Conservation (phyloP, 1,140 invertebrate genomes). For the Anoplophora glabripennis region DNA sequence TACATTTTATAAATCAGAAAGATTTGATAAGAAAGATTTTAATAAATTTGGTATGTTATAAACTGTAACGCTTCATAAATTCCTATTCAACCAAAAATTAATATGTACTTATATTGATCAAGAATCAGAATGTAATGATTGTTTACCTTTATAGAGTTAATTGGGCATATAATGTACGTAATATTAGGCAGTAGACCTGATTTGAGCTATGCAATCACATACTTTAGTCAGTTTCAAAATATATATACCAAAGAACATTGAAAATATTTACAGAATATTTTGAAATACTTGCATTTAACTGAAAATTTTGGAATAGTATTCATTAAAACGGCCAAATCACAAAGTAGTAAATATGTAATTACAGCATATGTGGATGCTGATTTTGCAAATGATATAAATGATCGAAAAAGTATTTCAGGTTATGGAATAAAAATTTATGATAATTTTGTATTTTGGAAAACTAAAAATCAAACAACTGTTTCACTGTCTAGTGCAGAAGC, state of each 20-base stretch:
- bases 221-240: conserved; percentile 7
- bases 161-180: conserved; percentile 12
- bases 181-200: conserved; percentile 12
- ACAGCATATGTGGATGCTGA: conserved; percentile 14
- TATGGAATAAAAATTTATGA: conserved; percentile 18
- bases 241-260: conserved; percentile 1
- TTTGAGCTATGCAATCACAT: conserved; percentile 5
- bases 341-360: background rate
- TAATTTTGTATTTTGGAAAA: conserved; percentile 25
- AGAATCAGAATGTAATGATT: too few relatives aligned
- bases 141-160: conserved; percentile 4
- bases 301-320: background rate
- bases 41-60: too few relatives aligned
- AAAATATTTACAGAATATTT: conserved; percentile 8
- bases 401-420: conserved; percentile 27
- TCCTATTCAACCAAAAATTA: too few relatives aligned
- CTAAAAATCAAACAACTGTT: conserved; percentile 29
- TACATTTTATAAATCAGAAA: too few relatives aligned
- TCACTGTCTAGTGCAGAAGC: conserved; percentile 34
- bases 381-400: conserved; percentile 19
- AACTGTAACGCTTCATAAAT: too few relatives aligned
- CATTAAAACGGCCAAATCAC: background rate
- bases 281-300: conserved; percentile 8
- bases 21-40: too few relatives aligned
- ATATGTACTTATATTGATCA: too few relatives aligned